A percentile compares a stretch with the other conserved stretches of the same genome.
phyloP scores from a whole-genome alignment of 2,113 vertebrate species.

The Oceanodroma tethys region DNA sequence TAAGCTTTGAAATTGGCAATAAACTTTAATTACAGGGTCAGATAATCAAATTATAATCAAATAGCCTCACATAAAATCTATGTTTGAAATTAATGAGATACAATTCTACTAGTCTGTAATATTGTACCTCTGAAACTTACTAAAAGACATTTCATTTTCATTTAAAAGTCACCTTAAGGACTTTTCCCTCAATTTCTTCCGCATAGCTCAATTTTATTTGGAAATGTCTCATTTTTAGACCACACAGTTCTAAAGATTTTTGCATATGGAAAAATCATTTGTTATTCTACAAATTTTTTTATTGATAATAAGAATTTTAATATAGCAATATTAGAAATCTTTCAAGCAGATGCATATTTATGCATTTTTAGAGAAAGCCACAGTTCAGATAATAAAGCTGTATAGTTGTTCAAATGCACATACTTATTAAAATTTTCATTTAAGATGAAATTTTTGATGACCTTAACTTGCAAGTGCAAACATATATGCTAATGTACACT shows the following conservation, averaged over 20 bases:
- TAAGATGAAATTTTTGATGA: conserved; percentile 30
- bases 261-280: conserved; percentile 41
- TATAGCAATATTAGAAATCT: background rate
- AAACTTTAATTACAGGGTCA: conserved; percentile 83
- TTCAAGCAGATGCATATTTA: background rate
- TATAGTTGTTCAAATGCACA: conserved; percentile 28
- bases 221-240: conserved; percentile 69
- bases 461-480: conserved; percentile 36
- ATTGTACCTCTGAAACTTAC: conserved; percentile 68
- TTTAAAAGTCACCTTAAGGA: conserved; percentile 79
- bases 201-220: conserved; percentile 70
- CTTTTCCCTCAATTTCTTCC: conserved; percentile 65
- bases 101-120: conserved; percentile 69
- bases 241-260: conserved; percentile 54
- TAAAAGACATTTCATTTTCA: conserved; percentile 78
- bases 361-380: background rate
- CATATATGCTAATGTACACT: conserved; percentile 7
- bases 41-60: conserved; percentile 83
- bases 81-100: conserved; percentile 81
- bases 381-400: conserved; percentile 36
- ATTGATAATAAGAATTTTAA: conserved; percentile 41
- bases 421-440: conserved; percentile 48
- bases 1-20: conserved; percentile 76
- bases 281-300: background rate
- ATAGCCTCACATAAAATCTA: conserved; percentile 76